Evolutionary conservation across 2,113 vertebrate genomes (phyloP).

Genomic region (Myrmecobius fasciatus): DNA sequence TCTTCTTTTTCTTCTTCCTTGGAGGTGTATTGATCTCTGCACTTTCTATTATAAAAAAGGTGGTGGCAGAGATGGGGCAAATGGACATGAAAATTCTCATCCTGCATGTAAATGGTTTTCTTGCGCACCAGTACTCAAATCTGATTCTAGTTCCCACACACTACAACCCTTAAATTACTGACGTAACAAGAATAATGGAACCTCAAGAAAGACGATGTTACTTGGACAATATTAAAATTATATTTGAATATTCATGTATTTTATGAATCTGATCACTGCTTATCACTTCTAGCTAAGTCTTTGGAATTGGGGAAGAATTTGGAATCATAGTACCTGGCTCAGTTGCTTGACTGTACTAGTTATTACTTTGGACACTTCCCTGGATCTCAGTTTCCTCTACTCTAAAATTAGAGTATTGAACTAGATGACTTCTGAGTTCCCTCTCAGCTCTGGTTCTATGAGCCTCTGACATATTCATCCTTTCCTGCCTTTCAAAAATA

Average conservation of each 20-base stretch:
- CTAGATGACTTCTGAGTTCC: neutral
- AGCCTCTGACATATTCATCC: neutral
- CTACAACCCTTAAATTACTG: neutral
- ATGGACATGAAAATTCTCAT: slow-evolving; percentile 91
- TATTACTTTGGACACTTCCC: neutral
- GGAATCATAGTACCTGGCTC: neutral
- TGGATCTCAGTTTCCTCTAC: neutral
- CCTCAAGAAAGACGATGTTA: neutral
- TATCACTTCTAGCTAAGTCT: neutral
- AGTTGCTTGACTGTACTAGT: neutral
- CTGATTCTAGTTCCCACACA: neutral
- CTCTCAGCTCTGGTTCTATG: neutral
- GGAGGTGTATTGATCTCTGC: slow-evolving; percentile 89
- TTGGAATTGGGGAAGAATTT: neutral
- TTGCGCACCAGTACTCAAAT: slow-evolving; percentile 55
- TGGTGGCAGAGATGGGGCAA: slow-evolving; percentile 72
- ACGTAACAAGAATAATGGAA: neutral
- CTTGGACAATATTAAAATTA: neutral
- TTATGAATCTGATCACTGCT: neutral
- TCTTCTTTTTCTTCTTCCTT: slow-evolving; percentile 86
- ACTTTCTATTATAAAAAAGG: slow-evolving; percentile 85
- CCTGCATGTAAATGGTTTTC: slow-evolving; percentile 89
- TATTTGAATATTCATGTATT: neutral
- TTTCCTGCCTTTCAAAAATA: neutral
- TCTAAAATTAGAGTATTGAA: neutral